Conservation (phyloP, 1,140 invertebrate genomes). For the Asobara japonica region DNA sequence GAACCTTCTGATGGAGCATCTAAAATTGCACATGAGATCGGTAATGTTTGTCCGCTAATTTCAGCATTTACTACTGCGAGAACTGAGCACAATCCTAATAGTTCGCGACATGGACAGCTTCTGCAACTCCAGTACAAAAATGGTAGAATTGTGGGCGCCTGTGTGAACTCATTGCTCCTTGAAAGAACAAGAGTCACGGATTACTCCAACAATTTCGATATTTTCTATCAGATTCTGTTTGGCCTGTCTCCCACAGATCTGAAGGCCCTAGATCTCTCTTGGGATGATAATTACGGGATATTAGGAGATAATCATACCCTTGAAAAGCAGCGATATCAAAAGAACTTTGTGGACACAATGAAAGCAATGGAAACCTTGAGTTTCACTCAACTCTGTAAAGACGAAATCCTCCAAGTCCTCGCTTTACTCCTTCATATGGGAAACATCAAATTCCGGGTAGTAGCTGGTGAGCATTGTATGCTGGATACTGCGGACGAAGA, state of each 20-base stretch:
- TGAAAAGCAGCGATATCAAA: background rate
- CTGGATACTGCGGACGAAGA: constrained; percentile 55
- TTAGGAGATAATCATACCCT: background rate
- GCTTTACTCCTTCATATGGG: constrained; percentile 68
- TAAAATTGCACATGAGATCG: constrained; percentile 44
- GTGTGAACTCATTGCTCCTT: constrained; percentile 72
- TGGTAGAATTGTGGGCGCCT: constrained; percentile 70
- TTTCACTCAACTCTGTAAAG: constrained; percentile 50
- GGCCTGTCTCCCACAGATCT: constrained; percentile 3
- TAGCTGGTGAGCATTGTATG: constrained; percentile 38
- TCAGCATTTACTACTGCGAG: constrained; percentile 67
- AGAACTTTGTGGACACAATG: constrained; percentile 54
- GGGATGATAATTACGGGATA: background rate
- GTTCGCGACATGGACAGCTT: constrained; percentile 70
- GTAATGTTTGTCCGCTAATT: constrained; percentile 46
- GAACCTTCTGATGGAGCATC: background rate
- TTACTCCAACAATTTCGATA: constrained; percentile 68
- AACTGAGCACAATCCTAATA: constrained; percentile 72
- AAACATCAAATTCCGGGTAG: constrained; percentile 53
- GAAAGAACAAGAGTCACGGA: constrained; percentile 71
- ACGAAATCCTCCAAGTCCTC: constrained; percentile 67
- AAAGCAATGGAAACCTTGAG: constrained; percentile 51
- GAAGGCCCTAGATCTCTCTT: background rate
- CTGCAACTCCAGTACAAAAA: constrained; percentile 66
- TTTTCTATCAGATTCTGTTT: constrained; percentile 67